A percentile compares a stretch with the other conserved stretches of the same genome.
Evolutionary conservation across 2,113 vertebrate genomes (phyloP).

Genomic region (Syngnathoides biaculeatus): DNA sequence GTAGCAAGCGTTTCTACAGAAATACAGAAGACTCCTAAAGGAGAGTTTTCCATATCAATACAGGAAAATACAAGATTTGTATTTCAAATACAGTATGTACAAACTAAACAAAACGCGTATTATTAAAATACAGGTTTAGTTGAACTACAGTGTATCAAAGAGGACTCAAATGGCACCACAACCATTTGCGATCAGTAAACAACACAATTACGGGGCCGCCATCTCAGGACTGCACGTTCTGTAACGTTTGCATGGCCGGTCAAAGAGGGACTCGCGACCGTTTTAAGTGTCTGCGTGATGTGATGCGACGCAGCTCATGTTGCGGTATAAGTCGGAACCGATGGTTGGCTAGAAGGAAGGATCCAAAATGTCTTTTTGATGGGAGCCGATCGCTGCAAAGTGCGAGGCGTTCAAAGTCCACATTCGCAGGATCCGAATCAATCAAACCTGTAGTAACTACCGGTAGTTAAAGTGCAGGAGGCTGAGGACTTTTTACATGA

Average conservation of each 20-base stretch:
- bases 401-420: constrained; percentile 18
- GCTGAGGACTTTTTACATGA: constrained; percentile 52
- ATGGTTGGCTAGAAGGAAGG: background rate
- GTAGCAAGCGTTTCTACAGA: constrained; percentile 68
- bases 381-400: too few relatives aligned
- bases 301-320: too few relatives aligned
- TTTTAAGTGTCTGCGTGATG: too few relatives aligned
- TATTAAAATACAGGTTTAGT: constrained; percentile 66
- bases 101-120: constrained; percentile 39
- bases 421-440: constrained; percentile 40
- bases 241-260: constrained; percentile 31
- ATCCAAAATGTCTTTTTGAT: constrained; percentile 22
- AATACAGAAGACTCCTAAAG: constrained; percentile 60
- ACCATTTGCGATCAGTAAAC: constrained; percentile 51
- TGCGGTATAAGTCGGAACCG: too few relatives aligned
- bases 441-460: constrained; percentile 27
- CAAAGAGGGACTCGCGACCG: constrained; percentile 1
- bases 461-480: constrained; percentile 73
- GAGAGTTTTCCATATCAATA: constrained; percentile 68
- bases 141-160: constrained; percentile 75
- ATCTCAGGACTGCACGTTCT: constrained; percentile 31
- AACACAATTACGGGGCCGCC: constrained; percentile 1
- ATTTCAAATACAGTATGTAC: constrained; percentile 75
- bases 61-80: constrained; percentile 69
- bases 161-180: constrained; percentile 43